A percentile compares a stretch with the other conserved stretches of the same genome.
phyloP scores from a whole-genome alignment of 2,113 vertebrate genomes.

The Gymnarchus niloticus region DNA sequence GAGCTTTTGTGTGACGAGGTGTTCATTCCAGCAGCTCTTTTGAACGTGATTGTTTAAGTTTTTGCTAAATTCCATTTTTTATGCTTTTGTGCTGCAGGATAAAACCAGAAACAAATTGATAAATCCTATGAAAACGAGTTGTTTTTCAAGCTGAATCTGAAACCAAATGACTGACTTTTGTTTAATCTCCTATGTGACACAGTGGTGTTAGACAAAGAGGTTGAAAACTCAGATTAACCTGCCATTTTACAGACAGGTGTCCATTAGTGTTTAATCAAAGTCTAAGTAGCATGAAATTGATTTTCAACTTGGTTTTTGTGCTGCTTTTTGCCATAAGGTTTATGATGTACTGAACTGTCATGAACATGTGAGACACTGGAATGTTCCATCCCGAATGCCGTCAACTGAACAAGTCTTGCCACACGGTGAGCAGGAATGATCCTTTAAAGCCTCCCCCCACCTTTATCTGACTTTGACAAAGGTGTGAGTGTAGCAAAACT shows the following conservation, averaged over 20 bases:
- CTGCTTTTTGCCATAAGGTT: conserved; percentile 12
- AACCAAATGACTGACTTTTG: conserved; percentile 19
- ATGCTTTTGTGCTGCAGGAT: not conserved
- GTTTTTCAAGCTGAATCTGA: not conserved
- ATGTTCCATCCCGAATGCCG: not conserved
- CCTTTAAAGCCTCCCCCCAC: not conserved
- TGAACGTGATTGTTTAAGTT: not conserved
- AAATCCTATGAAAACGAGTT: not conserved
- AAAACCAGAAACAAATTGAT: not conserved
- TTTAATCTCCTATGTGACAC: conserved; percentile 30
- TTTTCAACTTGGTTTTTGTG: conserved; percentile 44
- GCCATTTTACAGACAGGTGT: conserved; percentile 61
- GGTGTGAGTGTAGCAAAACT: not conserved
- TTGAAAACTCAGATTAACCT: conserved; percentile 61
- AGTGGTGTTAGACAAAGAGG: conserved; percentile 43
- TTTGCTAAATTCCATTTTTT: not conserved
- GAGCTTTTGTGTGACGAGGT: not conserved
- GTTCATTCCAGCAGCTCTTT: no score
- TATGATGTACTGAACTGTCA: conserved; percentile 41
- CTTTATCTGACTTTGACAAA: not conserved
- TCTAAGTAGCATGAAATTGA: conserved; percentile 66
- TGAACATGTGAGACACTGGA: conserved; percentile 18
- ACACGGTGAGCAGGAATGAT: not conserved
- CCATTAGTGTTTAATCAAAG: conserved; percentile 60
- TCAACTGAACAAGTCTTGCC: not conserved